Base-by-base conservation (phyloP, 2,888 invertebrate species). In the Agrotis exclamationis region DNA sequence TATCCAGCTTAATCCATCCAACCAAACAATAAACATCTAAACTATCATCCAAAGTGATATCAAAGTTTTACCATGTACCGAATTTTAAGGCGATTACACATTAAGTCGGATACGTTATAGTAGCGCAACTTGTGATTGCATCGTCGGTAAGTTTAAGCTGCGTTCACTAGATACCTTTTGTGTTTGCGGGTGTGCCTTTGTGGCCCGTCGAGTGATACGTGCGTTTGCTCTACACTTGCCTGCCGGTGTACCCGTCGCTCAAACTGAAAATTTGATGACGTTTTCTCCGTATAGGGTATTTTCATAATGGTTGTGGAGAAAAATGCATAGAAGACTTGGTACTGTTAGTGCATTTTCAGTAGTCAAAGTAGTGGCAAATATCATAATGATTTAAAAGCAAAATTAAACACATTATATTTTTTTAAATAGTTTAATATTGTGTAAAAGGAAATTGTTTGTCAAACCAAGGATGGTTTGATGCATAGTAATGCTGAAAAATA, bases 61-160 rank as follows among this genome's bases (percentile, higher is more conserved):
- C 70, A 82, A 85, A 85, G 74, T 84, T 79, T 64, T 76, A 78
- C 66, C 79, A 79, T 68, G 83, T 79, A 81, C 75, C 73, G 72
- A 88, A 89, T 88, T 90, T 90, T 89, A 90, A 91, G 90, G 87
- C 86, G 89, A 89, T 90, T 88, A 88, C 84, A 87, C 87, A 89
- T 85, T 82, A 89, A 89, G 88, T 89, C 88, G 78, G 84, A 81
- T 84, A 85, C 84, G 87, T 81, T 80, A 81, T 85, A 85, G 83
- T 80, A 75, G 89, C 85, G 81, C 89, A 94, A 94, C 89, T 95
- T 94, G 92, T 94, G 94, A 94, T 94, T 94, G 93, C 93, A 91
- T 92, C 91, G 91, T 90, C 88, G 85, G 85, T 88, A 93, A 94
- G 89, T 94, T 93, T 88, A 89, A 82, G 87, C 87, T 86, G 79